A percentile compares a stretch with the other conserved stretches of the same genome.
Evolutionary conservation across 2,113 vertebrate genomes (phyloP).

Genomic region (Labeo catla): DNA sequence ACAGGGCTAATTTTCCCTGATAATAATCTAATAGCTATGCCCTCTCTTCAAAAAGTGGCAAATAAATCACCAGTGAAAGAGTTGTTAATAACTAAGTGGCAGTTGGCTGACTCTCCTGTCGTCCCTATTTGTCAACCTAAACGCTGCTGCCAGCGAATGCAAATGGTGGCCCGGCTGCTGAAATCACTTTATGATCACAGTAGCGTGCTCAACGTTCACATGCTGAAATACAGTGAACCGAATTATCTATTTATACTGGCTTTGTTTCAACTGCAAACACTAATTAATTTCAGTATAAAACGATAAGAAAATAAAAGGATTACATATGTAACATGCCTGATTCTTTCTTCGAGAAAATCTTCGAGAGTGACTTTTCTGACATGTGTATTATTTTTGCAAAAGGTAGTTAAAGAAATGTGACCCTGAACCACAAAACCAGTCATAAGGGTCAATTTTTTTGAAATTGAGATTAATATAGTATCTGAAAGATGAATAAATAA

Average conservation of each 20-base stretch:
- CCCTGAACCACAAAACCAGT: too few relatives aligned
- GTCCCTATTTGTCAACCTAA: conserved; percentile 98
- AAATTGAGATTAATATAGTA: too few relatives aligned
- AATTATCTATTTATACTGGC: neutral
- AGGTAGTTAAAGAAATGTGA: too few relatives aligned
- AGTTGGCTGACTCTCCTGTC: conserved; percentile 88
- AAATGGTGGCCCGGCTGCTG: conserved; percentile 75
- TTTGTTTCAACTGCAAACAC: neutral
- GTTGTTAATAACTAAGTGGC: conserved; percentile 98
- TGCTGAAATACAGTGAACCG: conserved; percentile 49
- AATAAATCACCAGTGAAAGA: conserved; percentile 98
- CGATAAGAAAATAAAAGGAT: neutral
- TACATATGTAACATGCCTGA: neutral
- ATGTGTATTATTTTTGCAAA: too few relatives aligned
- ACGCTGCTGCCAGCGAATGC: conserved; percentile 87
- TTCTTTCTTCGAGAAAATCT: neutral
- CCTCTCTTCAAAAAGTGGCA: conserved; percentile 85
- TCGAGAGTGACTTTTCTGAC: too few relatives aligned
- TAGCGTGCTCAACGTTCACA: conserved; percentile 64
- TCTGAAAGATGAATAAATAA: too few relatives aligned
- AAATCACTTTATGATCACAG: conserved; percentile 55
- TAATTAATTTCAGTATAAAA: neutral
- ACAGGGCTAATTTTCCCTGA: conserved; percentile 93
- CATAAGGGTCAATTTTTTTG: too few relatives aligned
- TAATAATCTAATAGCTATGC: conserved; percentile 94